Evolutionary conservation across 2,113 vertebrate species (phyloP), one percentile per base, ranked within the genome.

Genomic region (Glaucidium brasilianum): DNA sequence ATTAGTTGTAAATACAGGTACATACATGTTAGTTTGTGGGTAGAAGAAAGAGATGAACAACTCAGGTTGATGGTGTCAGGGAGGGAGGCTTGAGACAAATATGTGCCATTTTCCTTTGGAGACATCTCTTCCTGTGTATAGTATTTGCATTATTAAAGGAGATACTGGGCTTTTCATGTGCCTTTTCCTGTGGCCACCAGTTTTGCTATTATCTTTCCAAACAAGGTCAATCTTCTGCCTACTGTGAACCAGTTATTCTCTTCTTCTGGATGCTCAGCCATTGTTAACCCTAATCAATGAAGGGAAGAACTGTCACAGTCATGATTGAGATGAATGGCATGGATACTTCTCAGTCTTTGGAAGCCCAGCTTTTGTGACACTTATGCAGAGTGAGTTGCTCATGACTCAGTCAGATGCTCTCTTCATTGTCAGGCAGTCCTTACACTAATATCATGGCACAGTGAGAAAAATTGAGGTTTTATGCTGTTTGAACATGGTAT

Each of bases 261-360:
- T 72, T 93, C 66, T 49, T 92, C 17, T 2, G 5, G 18, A 66
- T 88, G n/a, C 37, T 91, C 58, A 90, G 39, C 37, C 35, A 37
- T 87, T 12, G 13, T 75, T 94, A 95, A 64, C 34, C 50, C 30
- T 82, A 94, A 89, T 85, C 92, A 95, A 55, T 73, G 77, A 91
- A 92, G 35, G 60, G 45, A 95, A 93, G 62, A 84, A 53, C 87
- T 92, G 81, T 90, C 92, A 93, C 55, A 34, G 39, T 23, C 50
- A 45, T 82, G 93, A 94, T 60, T 92, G 84, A 96, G 92, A 71
- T n/a, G 75, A 89, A 80, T 87, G 79, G 87, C 66, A 72, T 3
- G 25, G 32, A 11, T 78, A 68, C 47, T 86, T 27, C 79, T 72
- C 53, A 58, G 25, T 17, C 35, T 80, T 68, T 75, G 68, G 60